These are phyloP conservation scores for Ianthella basta DNA, from an alignment of 37 sponge, comb jelly and placozoan genomes.

Conservation along the genomic window DNA sequence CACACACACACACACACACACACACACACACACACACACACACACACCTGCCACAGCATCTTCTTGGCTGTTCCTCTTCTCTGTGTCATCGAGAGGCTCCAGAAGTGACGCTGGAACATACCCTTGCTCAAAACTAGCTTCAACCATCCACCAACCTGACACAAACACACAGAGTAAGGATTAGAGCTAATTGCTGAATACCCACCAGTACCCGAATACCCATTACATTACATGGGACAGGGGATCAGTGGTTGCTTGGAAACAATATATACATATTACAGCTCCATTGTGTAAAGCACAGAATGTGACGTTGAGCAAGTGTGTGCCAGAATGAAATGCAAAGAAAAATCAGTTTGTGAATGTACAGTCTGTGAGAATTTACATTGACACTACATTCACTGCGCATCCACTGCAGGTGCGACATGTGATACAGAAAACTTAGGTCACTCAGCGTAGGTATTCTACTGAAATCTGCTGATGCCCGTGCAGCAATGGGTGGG, in stretches of 20 bases:
- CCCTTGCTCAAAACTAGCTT: constrained; percentile 81
- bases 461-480: no score
- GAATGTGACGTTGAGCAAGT: no score
- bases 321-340: no score
- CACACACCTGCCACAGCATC: constrained; percentile 21
- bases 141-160: constrained; percentile 92
- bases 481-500: no score
- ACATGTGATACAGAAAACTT: no score
- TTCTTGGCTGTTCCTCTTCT: not conserved
- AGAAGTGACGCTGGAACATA: constrained; percentile 84
- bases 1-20: constrained; percentile 28
- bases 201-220: not conserved
- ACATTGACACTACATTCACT: no score
- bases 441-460: no score
- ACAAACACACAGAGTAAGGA: not conserved
- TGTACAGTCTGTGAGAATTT: no score
- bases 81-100: constrained; percentile 61
- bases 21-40: constrained; percentile 28
- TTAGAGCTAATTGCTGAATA: no score
- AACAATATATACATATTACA: not conserved
- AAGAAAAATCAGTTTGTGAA: no score
- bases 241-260: not conserved
- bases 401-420: no score
- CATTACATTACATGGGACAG: not conserved
- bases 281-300: no score